phyloP scores from a whole-genome alignment of 1,140 invertebrate species.

The Ectropis grisescens region DNA sequence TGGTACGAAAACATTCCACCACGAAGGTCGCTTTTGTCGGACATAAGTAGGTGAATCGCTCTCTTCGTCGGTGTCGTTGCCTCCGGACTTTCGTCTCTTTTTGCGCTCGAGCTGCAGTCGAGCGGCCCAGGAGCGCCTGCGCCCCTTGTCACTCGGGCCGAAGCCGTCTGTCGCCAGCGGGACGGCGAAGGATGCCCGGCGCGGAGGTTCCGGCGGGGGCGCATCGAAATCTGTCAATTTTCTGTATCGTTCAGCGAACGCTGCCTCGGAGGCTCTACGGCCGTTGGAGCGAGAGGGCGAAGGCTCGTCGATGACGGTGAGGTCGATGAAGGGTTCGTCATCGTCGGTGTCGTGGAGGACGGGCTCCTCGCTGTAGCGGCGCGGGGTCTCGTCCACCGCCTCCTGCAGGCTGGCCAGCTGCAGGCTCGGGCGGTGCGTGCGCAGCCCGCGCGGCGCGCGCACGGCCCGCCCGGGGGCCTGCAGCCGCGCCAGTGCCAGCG shows the following conservation, averaged over 20 bases:
- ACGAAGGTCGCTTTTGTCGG: slow-evolving; percentile 82
- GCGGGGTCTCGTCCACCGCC: slow-evolving; percentile 49
- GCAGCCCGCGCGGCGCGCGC: slow-evolving; percentile 31
- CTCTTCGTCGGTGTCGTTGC: slow-evolving; percentile 66
- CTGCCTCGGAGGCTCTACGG: slow-evolving; percentile 51
- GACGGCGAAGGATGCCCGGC: slow-evolving; percentile 82
- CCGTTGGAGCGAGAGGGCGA: slow-evolving; percentile 35
- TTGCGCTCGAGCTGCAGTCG: slow-evolving; percentile 59
- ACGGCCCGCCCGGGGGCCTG: slow-evolving; percentile 37
- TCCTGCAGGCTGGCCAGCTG: slow-evolving; percentile 54
- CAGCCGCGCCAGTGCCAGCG: slow-evolving; percentile 48
- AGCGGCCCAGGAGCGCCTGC: slow-evolving; percentile 73
- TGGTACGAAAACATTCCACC: slow-evolving; percentile 88
- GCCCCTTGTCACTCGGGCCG: slow-evolving; percentile 72
- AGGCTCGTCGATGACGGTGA: slow-evolving; percentile 32
- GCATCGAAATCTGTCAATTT: slow-evolving; percentile 68
- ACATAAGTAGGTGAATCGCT: slow-evolving; percentile 66
- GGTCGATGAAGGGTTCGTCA: slow-evolving; percentile 57
- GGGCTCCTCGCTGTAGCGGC: slow-evolving; percentile 54
- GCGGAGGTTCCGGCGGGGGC: slow-evolving; percentile 44
- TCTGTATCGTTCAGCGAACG: slow-evolving; percentile 53
- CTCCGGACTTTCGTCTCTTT: slow-evolving; percentile 60
- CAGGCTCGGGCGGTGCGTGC: slow-evolving; percentile 46
- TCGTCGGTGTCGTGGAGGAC: slow-evolving; percentile 53
- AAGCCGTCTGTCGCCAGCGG: slow-evolving; percentile 67